Evolutionary conservation across 2,797 vertebrate species (phyloP).

Genomic region (Enteromius afrohamiltoni): DNA sequence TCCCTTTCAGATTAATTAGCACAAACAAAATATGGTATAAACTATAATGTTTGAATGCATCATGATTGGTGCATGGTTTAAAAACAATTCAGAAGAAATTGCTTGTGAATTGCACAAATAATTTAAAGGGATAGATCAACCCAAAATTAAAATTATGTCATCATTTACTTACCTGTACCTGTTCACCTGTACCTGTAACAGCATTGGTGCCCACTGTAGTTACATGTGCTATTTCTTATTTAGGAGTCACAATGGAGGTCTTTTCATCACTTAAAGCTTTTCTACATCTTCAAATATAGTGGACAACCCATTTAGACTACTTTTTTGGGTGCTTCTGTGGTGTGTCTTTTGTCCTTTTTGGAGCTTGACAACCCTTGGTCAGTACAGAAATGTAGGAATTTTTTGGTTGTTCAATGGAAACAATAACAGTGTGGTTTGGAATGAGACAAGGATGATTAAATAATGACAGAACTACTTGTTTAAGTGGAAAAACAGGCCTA

Average conservation of each 20-base stretch:
- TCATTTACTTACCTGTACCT: too few relatives aligned
- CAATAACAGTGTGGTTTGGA: neutral
- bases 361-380: neutral
- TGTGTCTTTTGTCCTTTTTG: neutral
- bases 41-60: too few relatives aligned
- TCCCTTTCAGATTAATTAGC: conserved; percentile 9
- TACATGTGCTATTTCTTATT: neutral
- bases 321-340: neutral
- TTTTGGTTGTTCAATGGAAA: neutral
- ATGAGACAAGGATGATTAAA: conserved; percentile 4
- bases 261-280: neutral
- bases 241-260: neutral
- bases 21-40: conserved; percentile 2
- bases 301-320: neutral
- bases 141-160: neutral
- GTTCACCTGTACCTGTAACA: too few relatives aligned
- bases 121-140: neutral
- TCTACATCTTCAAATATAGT: neutral
- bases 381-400: neutral
- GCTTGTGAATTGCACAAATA: neutral
- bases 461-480: conserved; percentile 23
- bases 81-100: neutral
- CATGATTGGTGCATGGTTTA: too few relatives aligned
- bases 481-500: conserved; percentile 11
- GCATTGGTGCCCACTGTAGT: too few relatives aligned